Evolutionary conservation across 1,140 invertebrate genomes (phyloP).

Genomic region (Aleiodes sp.): DNA sequence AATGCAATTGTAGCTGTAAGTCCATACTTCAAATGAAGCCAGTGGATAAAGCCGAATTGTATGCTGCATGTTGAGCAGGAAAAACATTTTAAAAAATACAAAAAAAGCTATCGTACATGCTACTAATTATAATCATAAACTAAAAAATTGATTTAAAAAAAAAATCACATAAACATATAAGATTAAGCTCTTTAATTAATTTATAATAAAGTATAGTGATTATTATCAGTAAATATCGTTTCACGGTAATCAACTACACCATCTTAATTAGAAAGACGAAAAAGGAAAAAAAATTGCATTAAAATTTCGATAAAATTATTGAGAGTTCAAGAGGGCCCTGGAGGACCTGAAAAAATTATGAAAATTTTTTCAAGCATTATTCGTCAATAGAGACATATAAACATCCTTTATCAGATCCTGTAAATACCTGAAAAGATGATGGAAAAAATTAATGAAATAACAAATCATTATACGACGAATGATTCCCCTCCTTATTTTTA

Average conservation of each 20-base stretch:
- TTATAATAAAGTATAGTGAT: conserved; percentile 65
- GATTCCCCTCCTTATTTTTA: too few species aligned
- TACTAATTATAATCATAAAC: conserved; percentile 59
- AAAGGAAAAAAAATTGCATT: neutral
- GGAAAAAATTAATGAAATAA: neutral
- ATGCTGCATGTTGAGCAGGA: conserved; percentile 43
- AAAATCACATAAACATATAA: conserved; percentile 61
- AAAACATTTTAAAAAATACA: conserved; percentile 35
- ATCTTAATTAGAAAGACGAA: neutral
- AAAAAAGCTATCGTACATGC: conserved; percentile 62
- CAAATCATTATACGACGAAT: neutral
- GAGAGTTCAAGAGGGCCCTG: neutral
- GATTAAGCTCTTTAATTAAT: conserved; percentile 64
- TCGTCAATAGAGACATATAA: neutral
- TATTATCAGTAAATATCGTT: conserved; percentile 30
- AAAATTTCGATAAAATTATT: neutral
- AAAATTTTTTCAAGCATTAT: conserved; percentile 4
- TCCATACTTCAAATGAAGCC: too few species aligned
- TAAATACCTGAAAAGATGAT: conserved; percentile 8
- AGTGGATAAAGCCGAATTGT: conserved; percentile 45
- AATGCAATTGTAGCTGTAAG: too few species aligned
- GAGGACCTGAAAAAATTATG: conserved; percentile 12
- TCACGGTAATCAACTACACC: conserved; percentile 12
- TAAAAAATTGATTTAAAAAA: conserved; percentile 43
- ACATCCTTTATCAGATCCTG: conserved; percentile 11